Evolutionary conservation across 2,888 invertebrate genomes (phyloP).

Genomic region (Cheilosia urbana): DNA sequence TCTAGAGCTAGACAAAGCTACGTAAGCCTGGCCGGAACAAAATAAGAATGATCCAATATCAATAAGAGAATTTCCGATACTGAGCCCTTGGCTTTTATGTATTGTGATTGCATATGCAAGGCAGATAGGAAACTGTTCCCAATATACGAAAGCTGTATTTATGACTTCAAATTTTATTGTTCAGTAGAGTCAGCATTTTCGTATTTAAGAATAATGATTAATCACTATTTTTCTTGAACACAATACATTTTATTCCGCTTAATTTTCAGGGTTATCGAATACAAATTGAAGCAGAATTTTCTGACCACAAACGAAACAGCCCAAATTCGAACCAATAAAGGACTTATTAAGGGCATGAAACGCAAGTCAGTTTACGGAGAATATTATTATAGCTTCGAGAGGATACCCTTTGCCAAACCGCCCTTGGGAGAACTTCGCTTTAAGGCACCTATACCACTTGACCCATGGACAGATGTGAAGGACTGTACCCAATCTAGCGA

Average conservation of each 20-base stretch:
- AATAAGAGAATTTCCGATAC: no score
- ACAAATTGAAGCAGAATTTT: constrained; percentile 80
- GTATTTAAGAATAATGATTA: no score
- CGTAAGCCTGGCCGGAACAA: no score
- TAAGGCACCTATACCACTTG: constrained; percentile 82
- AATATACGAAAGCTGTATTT: no score
- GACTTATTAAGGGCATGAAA: constrained; percentile 78
- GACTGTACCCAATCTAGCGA: constrained; percentile 81
- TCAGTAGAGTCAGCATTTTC: no score
- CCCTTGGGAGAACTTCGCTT: constrained; percentile 83
- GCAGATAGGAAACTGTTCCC: no score
- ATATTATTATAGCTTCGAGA: constrained; percentile 79
- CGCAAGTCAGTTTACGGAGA: constrained; percentile 74
- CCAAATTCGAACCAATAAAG: constrained; percentile 80
- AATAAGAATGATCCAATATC: no score
- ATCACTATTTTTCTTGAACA: no score
- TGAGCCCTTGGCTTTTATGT: no score
- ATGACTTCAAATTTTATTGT: no score
- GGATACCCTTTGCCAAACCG: constrained; percentile 81
- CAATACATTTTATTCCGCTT: not conserved
- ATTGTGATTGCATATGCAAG: no score
- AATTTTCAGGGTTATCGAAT: constrained; percentile 79
- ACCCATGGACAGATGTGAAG: constrained; percentile 82
- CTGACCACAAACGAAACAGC: constrained; percentile 79
- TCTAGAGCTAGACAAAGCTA: no score